Evolutionary conservation across 2,113 vertebrate species (phyloP).

Genomic region (Castor canadensis): DNA sequence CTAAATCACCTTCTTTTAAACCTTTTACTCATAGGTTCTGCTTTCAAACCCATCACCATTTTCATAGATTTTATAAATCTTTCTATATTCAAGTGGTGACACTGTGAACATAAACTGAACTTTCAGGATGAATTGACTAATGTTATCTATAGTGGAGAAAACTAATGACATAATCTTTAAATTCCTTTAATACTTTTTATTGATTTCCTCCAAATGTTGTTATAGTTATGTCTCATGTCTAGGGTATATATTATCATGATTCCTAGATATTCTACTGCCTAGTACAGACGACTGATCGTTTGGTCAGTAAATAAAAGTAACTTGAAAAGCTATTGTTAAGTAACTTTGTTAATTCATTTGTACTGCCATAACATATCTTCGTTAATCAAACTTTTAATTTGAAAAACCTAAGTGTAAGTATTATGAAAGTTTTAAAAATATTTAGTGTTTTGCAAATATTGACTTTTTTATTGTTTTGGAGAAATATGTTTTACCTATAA

Average conservation of each 20-base stretch:
- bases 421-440: not conserved
- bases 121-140: not conserved
- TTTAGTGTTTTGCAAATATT: not conserved
- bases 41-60: not conserved
- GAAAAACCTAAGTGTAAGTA: not conserved
- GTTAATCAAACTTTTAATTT: not conserved
- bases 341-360: not conserved
- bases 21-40: not conserved
- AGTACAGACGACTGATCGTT: not conserved
- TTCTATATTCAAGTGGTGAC: not conserved
- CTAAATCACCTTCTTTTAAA: not conserved
- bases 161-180: not conserved
- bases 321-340: not conserved
- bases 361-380: not conserved
- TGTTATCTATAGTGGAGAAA: not conserved
- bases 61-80: constrained; percentile 14
- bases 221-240: not conserved
- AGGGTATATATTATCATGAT: not conserved
- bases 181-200: not conserved
- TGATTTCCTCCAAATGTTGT: not conserved
- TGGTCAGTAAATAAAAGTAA: not conserved
- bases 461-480: not conserved
- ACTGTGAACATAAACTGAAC: not conserved
- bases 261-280: constrained; percentile 10
- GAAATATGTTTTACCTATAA: not conserved